Percentiles rank a stretch among this genome's conserved stretches.
phyloP scores from a whole-genome alignment of 2,797 vertebrate genomes.

The Merluccius polli region DNA sequence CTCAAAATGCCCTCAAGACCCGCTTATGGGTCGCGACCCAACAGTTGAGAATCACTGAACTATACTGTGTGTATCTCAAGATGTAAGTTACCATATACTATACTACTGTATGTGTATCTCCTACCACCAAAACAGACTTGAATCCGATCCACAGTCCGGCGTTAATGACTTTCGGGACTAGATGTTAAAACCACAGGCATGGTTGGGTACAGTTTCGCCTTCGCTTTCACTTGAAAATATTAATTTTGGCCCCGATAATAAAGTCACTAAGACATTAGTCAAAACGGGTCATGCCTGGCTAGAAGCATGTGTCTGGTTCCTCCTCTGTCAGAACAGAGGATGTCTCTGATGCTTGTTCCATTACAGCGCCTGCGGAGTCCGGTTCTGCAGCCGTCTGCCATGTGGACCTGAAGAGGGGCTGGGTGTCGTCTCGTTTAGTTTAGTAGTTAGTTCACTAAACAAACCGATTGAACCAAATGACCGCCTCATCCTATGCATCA shows the following conservation, averaged over 20 bases:
- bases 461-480: conserved; percentile 6
- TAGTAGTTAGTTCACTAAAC: conserved; percentile 33
- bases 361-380: not conserved
- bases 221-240: not conserved
- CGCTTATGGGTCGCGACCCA: no score
- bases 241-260: not conserved
- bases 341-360: not conserved
- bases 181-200: not conserved
- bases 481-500: not conserved
- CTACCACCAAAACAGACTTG: not conserved
- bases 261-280: not conserved
- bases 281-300: not conserved
- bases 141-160: not conserved
- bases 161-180: not conserved
- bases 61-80: no score
- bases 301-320: not conserved
- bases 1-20: no score
- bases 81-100: not conserved
- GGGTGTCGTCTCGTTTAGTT: conserved; percentile 6
- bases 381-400: not conserved
- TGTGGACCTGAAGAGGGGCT: not conserved
- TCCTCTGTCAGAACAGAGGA: not conserved
- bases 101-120: not conserved
- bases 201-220: not conserved
- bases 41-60: no score